Conservation (phyloP, 2,797 vertebrate species). For the Rhinoraja longicauda region DNA sequence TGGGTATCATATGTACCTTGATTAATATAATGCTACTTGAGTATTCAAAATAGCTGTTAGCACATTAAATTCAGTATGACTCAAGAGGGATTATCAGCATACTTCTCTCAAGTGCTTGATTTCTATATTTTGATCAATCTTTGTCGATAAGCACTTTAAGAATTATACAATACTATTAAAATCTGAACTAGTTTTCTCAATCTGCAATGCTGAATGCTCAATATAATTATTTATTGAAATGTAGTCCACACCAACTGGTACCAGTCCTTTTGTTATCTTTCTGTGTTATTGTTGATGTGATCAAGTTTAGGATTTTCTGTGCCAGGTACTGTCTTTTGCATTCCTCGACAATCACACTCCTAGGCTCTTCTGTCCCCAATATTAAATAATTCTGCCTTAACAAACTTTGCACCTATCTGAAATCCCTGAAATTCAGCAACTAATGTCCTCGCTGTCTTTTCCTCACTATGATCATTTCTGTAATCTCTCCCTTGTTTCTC, state of each 20-base stretch:
- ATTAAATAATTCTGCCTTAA: not conserved
- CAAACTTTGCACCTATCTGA: not conserved
- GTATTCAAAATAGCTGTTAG: conserved; percentile 33
- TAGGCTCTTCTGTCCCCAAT: too few species aligned
- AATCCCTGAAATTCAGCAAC: not conserved
- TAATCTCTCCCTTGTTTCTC: not conserved
- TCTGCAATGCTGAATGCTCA: not conserved
- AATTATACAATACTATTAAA: conserved; percentile 30
- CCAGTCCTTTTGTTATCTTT: not conserved
- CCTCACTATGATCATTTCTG: not conserved
- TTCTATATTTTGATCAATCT: conserved; percentile 29
- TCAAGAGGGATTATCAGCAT: conserved; percentile 2
- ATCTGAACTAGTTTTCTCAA: not conserved
- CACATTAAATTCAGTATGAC: conserved; percentile 28
- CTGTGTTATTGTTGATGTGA: not conserved
- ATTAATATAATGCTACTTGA: conserved; percentile 4
- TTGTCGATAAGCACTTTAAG: conserved; percentile 16
- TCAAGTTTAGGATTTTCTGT: not conserved
- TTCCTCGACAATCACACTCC: not conserved
- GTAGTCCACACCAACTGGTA: not conserved
- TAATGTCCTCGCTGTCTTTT: not conserved
- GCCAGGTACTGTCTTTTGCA: not conserved
- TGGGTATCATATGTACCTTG: not conserved
- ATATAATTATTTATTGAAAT: not conserved
- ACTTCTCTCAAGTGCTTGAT: conserved; percentile 10